These are phyloP conservation scores for Neolamprologus sp. DNA, from an alignment of 2,113 vertebrate species.

Conservation along the genomic window DNA sequence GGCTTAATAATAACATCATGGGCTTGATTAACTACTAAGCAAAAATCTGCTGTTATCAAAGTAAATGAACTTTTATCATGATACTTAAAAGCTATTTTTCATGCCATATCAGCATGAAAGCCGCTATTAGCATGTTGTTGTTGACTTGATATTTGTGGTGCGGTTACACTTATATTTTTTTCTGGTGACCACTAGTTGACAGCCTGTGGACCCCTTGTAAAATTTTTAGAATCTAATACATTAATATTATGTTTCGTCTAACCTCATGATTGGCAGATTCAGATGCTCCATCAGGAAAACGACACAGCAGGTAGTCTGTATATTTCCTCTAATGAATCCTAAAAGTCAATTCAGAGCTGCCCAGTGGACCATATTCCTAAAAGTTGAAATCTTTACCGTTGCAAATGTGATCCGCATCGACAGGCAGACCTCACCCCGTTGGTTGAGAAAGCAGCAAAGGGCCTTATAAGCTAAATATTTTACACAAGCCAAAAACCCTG, in stretches of 20 bases:
- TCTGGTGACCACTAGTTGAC: background rate
- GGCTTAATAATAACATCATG: background rate
- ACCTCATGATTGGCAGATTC: background rate
- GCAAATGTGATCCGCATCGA: background rate
- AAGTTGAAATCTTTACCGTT: background rate
- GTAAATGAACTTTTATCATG: background rate
- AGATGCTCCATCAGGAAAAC: background rate
- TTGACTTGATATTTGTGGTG: background rate
- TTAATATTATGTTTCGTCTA: background rate
- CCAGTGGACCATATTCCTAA: background rate
- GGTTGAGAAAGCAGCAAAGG: background rate
- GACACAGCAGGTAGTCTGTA: background rate
- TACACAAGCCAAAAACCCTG: constrained; percentile 35
- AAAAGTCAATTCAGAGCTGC: background rate
- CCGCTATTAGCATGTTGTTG: background rate
- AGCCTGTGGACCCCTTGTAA: background rate
- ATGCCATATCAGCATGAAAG: background rate
- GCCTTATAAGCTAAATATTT: constrained; percentile 19
- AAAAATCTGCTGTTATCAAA: background rate
- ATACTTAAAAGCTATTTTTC: background rate
- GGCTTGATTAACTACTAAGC: background rate
- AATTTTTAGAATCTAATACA: background rate
- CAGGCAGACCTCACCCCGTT: background rate
- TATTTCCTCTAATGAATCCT: background rate
- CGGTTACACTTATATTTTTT: background rate